These are phyloP conservation scores for Myotis findleyi DNA, from an alignment of 2,797 vertebrate species.

Conservation along the genomic window DNA sequence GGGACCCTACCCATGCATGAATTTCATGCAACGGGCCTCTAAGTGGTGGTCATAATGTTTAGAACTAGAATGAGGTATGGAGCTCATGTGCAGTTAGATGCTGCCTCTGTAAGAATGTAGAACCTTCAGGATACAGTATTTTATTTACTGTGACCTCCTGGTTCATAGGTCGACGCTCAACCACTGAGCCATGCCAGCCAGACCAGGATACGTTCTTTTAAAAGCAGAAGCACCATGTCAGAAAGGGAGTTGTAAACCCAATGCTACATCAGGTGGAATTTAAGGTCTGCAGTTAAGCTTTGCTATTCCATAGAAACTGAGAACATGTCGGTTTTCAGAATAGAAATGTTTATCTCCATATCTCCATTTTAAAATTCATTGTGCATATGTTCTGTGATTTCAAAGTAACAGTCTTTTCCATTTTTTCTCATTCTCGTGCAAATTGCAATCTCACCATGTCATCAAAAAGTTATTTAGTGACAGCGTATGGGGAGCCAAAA, in stretches of 20 bases:
- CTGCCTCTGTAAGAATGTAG: neutral
- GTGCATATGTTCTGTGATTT: slow-evolving; percentile 79
- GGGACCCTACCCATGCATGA: no score
- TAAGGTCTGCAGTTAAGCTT: neutral
- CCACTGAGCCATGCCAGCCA: no score
- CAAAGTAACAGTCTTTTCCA: slow-evolving; percentile 75
- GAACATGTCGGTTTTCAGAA: slow-evolving; percentile 60
- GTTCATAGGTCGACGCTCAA: no score
- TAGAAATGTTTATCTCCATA: slow-evolving; percentile 73
- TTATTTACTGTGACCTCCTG: neutral
- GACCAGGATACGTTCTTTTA: neutral
- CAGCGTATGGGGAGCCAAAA: slow-evolving; percentile 76
- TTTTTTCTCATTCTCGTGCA: slow-evolving; percentile 77
- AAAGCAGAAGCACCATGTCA: neutral
- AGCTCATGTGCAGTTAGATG: neutral
- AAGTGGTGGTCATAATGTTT: neutral
- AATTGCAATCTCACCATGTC: slow-evolving; percentile 75
- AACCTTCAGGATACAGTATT: neutral
- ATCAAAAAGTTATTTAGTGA: slow-evolving; percentile 82
- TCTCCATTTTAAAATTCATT: slow-evolving; percentile 79
- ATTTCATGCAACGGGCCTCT: no score
- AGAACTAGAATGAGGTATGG: neutral
- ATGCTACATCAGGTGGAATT: neutral
- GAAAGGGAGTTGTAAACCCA: neutral
- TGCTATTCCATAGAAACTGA: slow-evolving; percentile 25